A percentile compares a stretch with the other conserved stretches of the same genome.
These are phyloP conservation scores for Epinephelus moara DNA, from an alignment of 2,113 vertebrate species.

Conservation along the genomic window DNA sequence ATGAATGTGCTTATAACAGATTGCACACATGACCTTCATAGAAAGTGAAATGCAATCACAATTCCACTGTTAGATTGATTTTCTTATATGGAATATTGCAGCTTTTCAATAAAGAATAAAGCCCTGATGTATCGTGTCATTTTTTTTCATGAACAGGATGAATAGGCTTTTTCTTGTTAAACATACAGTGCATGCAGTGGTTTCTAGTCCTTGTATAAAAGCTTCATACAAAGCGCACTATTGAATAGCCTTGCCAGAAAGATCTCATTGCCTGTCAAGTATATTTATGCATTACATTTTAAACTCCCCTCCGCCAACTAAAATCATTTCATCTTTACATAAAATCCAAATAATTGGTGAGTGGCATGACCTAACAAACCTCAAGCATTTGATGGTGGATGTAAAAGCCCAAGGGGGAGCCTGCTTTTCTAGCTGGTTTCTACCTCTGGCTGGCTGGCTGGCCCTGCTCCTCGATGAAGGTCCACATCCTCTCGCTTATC, in stretches of 20 bases:
- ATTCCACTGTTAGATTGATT: constrained; percentile 57
- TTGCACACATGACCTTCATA: too few relatives aligned
- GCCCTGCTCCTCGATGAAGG: constrained; percentile 65
- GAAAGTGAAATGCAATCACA: constrained; percentile 36
- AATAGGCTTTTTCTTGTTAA: constrained; percentile 47
- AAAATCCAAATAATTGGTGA: constrained; percentile 86
- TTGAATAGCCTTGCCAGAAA: constrained; percentile 59
- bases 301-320: constrained; percentile 73
- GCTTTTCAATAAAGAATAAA: constrained; percentile 57
- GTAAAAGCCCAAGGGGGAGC: constrained; percentile 77
- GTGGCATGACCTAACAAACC: constrained; percentile 79
- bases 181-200: constrained; percentile 53
- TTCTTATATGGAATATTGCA: constrained; percentile 54
- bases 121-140: constrained; percentile 27
- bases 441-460: constrained; percentile 76
- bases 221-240: constrained; percentile 45
- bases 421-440: constrained; percentile 75
- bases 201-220: constrained; percentile 51
- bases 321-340: constrained; percentile 85
- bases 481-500: constrained; percentile 75
- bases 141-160: constrained; percentile 39
- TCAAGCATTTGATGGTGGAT: constrained; percentile 77
- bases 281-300: constrained; percentile 70
- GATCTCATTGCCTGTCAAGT: constrained; percentile 79
- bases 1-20: too few relatives aligned